Evolutionary conservation across 2,888 invertebrate genomes (phyloP).

Genomic region (Pomacea canaliculata): DNA sequence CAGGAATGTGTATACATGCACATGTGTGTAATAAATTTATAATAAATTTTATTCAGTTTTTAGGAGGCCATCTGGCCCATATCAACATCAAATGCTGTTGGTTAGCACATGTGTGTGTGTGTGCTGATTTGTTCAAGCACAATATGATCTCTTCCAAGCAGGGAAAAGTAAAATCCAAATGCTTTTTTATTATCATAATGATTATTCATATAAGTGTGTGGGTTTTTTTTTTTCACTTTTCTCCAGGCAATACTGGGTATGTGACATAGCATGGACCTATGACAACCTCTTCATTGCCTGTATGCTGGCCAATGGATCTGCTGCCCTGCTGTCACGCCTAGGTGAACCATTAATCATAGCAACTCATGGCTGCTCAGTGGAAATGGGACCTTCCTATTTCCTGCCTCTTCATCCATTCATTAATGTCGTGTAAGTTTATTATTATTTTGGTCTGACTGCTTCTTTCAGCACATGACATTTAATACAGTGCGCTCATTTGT

Average conservation of each 20-base stretch:
- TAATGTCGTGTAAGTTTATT: conserved; percentile 29
- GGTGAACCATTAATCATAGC: conserved; percentile 63
- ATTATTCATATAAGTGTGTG: too few species aligned
- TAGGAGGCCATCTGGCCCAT: too few species aligned
- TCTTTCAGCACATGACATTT: neutral
- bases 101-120: too few species aligned
- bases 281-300: conserved; percentile 64
- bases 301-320: conserved; percentile 60
- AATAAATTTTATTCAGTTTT: too few species aligned
- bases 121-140: too few species aligned
- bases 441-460: neutral
- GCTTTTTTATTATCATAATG: too few species aligned
- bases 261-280: conserved; percentile 62
- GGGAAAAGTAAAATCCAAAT: too few species aligned
- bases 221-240: too few species aligned
- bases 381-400: conserved; percentile 63
- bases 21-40: too few species aligned
- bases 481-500: neutral
- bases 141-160: too few species aligned
- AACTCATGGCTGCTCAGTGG: conserved; percentile 58
- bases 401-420: conserved; percentile 66
- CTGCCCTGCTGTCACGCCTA: conserved; percentile 62
- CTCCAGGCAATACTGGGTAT: conserved; percentile 62
- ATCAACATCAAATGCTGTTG: too few species aligned
- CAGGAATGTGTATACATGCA: too few species aligned